Conservation (phyloP, 2,888 invertebrate species). For the Dascillus cervinus region DNA sequence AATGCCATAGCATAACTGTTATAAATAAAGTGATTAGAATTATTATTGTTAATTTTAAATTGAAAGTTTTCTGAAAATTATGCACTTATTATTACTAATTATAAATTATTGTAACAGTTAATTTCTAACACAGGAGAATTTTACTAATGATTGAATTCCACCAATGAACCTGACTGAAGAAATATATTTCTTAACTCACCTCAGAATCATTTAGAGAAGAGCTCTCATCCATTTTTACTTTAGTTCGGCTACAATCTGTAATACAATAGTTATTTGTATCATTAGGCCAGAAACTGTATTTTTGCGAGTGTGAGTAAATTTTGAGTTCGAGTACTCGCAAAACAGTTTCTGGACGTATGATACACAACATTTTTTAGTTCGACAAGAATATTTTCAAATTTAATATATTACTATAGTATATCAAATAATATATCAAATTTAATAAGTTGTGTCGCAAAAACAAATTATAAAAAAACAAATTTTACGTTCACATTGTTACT, state of each 20-base stretch:
- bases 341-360: too few species aligned
- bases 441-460: too few species aligned
- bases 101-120: constrained; percentile 5
- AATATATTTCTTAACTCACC: constrained; percentile 1
- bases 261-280: too few species aligned
- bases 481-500: too few species aligned
- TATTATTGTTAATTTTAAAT: constrained; percentile 3
- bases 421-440: too few species aligned
- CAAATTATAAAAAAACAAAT: too few species aligned
- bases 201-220: constrained; percentile 1
- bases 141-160: constrained; percentile 7
- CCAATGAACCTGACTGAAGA: constrained; percentile 5
- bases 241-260: constrained; percentile 7
- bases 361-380: too few species aligned
- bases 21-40: constrained; percentile 4
- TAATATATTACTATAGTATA: too few species aligned
- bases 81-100: constrained; percentile 6
- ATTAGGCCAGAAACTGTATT: too few species aligned
- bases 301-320: too few species aligned
- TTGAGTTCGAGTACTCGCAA: too few species aligned
- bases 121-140: constrained; percentile 6
- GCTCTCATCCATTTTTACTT: constrained; percentile 4
- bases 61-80: constrained; percentile 15
- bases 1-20: constrained; percentile 5
- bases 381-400: too few species aligned